A percentile compares a stretch with the other conserved stretches of the same genome.
Conservation (phyloP, 1,140 invertebrate genomes). For the Camponotus floridanus region DNA sequence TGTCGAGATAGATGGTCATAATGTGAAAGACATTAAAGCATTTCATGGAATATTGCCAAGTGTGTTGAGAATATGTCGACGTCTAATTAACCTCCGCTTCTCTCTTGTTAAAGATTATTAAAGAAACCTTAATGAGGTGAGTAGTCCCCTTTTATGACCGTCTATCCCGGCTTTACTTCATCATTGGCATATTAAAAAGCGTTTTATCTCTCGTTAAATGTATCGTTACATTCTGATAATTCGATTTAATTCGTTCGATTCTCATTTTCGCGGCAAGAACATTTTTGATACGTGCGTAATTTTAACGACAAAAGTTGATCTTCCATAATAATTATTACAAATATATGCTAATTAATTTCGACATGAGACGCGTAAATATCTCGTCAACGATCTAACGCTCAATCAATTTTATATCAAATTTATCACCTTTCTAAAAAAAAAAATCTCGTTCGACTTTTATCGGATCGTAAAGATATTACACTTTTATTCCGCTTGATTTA, state of each 20-base stretch:
- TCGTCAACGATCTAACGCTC: neutral
- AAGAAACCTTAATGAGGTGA: neutral
- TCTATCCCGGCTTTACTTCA: neutral
- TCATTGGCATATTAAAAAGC: slow-evolving; percentile 1
- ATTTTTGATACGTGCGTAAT: neutral
- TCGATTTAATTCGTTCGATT: neutral
- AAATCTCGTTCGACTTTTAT: neutral
- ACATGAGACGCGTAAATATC: neutral
- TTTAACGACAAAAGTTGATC: neutral
- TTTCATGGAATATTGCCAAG: slow-evolving; percentile 32
- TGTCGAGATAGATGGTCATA: neutral
- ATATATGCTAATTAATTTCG: slow-evolving; percentile 18
- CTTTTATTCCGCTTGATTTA: neutral
- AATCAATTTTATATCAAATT: slow-evolving; percentile 2
- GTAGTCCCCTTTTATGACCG: neutral
- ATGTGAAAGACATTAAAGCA: neutral
- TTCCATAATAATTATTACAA: neutral
- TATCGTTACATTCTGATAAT: neutral
- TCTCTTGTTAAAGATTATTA: slow-evolving; percentile 14
- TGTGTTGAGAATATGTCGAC: slow-evolving; percentile 2
- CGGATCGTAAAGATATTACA: neutral
- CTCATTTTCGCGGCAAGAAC: neutral
- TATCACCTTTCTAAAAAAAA: slow-evolving; percentile 4
- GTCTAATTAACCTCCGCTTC: neutral
- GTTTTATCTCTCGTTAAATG: neutral